Percentiles rank a stretch among this genome's conserved stretches.
Evolutionary conservation across 2,113 vertebrate species (phyloP).

Genomic region (Excalfactoria chinensis): DNA sequence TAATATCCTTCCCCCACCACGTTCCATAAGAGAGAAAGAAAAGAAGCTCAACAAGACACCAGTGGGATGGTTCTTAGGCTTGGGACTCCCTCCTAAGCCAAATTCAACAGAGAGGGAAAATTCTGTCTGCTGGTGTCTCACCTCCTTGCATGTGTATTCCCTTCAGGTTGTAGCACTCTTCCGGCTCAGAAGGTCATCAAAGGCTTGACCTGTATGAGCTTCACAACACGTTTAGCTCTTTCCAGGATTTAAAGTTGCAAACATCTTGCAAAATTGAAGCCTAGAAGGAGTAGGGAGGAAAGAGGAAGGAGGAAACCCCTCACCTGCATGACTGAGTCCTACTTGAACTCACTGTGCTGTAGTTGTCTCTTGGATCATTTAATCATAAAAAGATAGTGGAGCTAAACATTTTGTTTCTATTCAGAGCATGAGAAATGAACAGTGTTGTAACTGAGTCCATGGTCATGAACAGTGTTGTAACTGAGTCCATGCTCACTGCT

Average conservation of each 20-base stretch:
- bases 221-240: background rate
- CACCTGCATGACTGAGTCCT: background rate
- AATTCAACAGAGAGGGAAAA: background rate
- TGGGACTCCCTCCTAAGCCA: background rate
- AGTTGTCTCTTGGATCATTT: background rate
- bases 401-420: background rate
- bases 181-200: background rate
- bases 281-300: background rate
- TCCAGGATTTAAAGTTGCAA: background rate
- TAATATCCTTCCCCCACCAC: background rate
- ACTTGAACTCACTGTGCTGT: background rate
- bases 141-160: fast-evolving
- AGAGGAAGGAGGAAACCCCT: background rate
- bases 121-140: background rate
- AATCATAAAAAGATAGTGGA: background rate
- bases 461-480: background rate
- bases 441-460: background rate
- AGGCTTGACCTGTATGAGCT: background rate
- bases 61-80: background rate
- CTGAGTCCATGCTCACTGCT: background rate
- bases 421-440: background rate
- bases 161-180: background rate
- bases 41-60: background rate
- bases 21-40: background rate
- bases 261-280: background rate